Conservation (phyloP, 2,113 vertebrate genomes). For the Ascaphus truei region DNA sequence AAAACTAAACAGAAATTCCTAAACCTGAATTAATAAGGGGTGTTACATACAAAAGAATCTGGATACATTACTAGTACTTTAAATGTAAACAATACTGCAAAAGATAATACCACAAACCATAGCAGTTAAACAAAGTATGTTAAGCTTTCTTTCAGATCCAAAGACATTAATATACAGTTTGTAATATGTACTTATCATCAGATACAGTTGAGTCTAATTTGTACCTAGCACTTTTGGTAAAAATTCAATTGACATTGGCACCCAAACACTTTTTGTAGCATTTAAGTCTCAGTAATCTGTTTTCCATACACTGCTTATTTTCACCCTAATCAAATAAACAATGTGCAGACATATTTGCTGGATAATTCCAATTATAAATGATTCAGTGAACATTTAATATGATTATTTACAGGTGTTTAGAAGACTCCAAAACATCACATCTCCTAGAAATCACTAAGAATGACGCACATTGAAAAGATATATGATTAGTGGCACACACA, state of each 20-base stretch:
- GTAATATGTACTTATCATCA: constrained; percentile 9
- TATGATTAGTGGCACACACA: too few relatives aligned
- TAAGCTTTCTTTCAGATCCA: background rate
- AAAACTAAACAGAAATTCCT: too few relatives aligned
- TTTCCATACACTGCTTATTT: constrained; percentile 30
- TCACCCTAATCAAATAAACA: constrained; percentile 13
- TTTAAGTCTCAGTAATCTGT: constrained; percentile 17
- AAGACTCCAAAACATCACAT: too few relatives aligned
- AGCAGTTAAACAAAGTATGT: constrained; percentile 7
- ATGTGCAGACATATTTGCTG: background rate
- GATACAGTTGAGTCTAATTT: background rate
- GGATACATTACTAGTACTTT: too few relatives aligned
- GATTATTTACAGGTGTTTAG: too few relatives aligned
- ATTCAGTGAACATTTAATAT: too few relatives aligned
- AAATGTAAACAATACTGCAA: too few relatives aligned
- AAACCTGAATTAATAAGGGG: too few relatives aligned
- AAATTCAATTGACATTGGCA: constrained; percentile 2
- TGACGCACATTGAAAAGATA: too few relatives aligned
- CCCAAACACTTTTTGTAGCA: background rate
- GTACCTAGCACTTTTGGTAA: background rate
- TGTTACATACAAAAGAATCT: too few relatives aligned
- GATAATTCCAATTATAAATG: too few relatives aligned
- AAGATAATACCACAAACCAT: background rate
- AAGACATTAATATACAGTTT: constrained; percentile 2
- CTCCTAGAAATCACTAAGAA: too few relatives aligned